Percentiles rank a stretch among this genome's conserved stretches.
These are phyloP conservation scores for Calyptommatus sinebrachiatus DNA, from an alignment of 2,113 vertebrate genomes.

Conservation along the genomic window DNA sequence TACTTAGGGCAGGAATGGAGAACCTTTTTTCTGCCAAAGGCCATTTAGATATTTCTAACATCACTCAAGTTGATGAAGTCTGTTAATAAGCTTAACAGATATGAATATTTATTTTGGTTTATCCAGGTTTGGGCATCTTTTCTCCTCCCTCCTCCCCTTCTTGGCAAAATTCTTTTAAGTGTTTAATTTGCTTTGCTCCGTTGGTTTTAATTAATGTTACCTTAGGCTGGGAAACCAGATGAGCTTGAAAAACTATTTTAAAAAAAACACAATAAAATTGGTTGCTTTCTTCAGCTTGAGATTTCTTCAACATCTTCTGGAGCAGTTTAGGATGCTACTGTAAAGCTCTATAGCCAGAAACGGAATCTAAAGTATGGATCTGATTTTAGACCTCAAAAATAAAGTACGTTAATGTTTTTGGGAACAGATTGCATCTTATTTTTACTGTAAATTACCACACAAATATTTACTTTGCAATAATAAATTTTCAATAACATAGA, in stretches of 20 bases:
- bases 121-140: constrained; percentile 55
- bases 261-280: background rate
- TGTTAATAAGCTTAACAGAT: constrained; percentile 52
- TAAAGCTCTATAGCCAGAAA: background rate
- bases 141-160: constrained; percentile 21
- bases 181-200: constrained; percentile 66
- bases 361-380: background rate
- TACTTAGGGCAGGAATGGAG: no score
- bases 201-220: constrained; percentile 71
- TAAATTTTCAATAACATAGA: no score
- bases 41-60: no score
- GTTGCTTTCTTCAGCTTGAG: background rate
- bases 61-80: constrained; percentile 1
- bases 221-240: constrained; percentile 56
- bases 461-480: no score
- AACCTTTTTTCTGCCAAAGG: no score
- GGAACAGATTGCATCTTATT: background rate
- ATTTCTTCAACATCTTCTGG: constrained; percentile 5
- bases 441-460: background rate
- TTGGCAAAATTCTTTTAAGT: constrained; percentile 56
- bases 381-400: background rate
- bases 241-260: constrained; percentile 39
- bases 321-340: background rate
- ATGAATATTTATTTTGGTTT: constrained; percentile 65
- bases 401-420: background rate